These are phyloP conservation scores for Dermochelys coriacea DNA, from an alignment of 2,797 vertebrate species.

Conservation along the genomic window DNA sequence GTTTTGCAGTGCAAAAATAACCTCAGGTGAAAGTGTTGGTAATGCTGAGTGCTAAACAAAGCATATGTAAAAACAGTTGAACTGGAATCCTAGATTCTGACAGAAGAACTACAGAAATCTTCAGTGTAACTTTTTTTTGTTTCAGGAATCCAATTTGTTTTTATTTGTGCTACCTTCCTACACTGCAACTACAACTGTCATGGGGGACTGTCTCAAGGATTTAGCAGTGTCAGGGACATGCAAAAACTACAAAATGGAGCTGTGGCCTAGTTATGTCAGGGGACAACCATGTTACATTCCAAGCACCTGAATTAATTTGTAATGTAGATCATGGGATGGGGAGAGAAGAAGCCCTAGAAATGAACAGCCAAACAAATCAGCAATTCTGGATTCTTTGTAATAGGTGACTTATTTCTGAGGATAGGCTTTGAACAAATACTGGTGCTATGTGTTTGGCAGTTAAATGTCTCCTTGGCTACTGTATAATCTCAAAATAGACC, in stretches of 20 bases:
- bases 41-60: not conserved
- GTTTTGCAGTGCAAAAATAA: not conserved
- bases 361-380: rapidly evolving
- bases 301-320: too few relatives aligned
- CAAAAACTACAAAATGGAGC: not conserved
- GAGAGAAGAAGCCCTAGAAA: rapidly evolving
- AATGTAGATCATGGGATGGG: rapidly evolving
- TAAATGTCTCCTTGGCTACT: rapidly evolving
- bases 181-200: not conserved
- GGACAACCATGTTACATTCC: not conserved
- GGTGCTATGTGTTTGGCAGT: rapidly evolving
- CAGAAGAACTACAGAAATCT: not conserved
- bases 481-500: rapidly evolving
- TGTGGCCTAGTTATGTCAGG: not conserved
- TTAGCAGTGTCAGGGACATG: rapidly evolving
- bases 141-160: not conserved
- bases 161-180: too few relatives aligned
- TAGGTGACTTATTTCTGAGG: rapidly evolving
- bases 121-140: not conserved
- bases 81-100: not conserved
- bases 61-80: not conserved
- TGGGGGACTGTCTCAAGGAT: rapidly evolving
- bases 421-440: not conserved
- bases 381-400: rapidly evolving
- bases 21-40: not conserved